These are phyloP conservation scores for Stichodactyla helianthus DNA, from an alignment of 64 coral and sea anemone genomes.

Conservation along the genomic window DNA sequence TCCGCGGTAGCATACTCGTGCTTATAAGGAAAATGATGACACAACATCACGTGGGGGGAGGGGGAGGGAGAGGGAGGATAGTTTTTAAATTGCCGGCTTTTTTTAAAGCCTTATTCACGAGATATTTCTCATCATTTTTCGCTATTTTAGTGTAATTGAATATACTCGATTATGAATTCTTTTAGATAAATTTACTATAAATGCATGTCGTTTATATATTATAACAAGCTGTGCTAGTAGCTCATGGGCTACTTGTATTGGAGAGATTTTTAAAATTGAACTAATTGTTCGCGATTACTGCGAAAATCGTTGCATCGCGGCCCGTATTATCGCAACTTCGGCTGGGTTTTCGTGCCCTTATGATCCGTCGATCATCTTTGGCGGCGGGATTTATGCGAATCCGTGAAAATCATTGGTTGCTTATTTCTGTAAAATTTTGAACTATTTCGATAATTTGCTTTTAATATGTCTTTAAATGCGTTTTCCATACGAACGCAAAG, in stretches of 20 bases:
- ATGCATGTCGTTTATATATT: slow-evolving; percentile 1
- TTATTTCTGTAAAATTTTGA: too few relatives aligned
- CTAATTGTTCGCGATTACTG: background rate
- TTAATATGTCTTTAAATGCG: background rate
- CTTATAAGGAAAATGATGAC: background rate
- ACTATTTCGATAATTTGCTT: background rate
- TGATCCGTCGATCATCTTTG: too few relatives aligned
- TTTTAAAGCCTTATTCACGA: background rate
- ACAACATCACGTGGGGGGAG: background rate
- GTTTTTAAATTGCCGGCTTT: background rate
- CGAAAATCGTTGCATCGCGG: too few relatives aligned
- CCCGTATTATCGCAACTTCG: too few relatives aligned
- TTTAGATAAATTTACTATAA: background rate
- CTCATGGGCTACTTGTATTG: background rate
- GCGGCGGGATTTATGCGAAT: too few relatives aligned
- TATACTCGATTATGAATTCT: background rate
- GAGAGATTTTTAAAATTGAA: background rate
- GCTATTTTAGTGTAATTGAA: background rate
- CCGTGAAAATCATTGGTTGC: too few relatives aligned
- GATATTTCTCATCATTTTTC: background rate
- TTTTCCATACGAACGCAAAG: background rate
- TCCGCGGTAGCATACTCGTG: background rate
- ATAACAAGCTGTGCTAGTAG: background rate
- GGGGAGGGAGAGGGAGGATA: background rate
- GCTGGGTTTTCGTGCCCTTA: too few relatives aligned